A percentile compares a stretch with the other conserved stretches of the same genome.
Conservation (phyloP, 2,888 invertebrate species). For the Gymnocheta viridis region DNA sequence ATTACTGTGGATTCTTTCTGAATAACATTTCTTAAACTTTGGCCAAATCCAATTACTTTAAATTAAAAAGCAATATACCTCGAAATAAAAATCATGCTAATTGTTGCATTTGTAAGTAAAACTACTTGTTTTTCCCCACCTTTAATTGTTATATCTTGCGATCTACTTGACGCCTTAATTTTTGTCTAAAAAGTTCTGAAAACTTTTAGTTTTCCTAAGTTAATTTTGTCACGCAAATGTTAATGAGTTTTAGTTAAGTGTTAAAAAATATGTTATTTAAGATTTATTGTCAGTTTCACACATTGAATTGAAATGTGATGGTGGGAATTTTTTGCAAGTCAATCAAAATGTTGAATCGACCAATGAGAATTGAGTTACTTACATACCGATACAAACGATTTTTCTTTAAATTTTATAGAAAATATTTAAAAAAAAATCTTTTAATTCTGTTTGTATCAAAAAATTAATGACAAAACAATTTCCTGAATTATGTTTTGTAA, state of each 20-base stretch:
- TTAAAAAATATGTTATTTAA: not conserved
- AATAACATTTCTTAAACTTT: no score
- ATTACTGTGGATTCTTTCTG: no score
- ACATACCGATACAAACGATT: no score
- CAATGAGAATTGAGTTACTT: not conserved
- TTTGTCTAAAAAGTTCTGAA: not conserved
- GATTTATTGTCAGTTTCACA: not conserved
- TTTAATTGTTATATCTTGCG: no score
- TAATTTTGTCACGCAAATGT: slow-evolving; percentile 6
- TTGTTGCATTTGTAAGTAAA: no score
- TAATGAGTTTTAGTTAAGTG: not conserved
- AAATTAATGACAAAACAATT: slow-evolving; percentile 1
- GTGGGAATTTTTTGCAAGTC: no score
- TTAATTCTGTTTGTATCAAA: not conserved
- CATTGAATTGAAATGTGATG: not conserved
- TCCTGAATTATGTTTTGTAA: slow-evolving; percentile 4
- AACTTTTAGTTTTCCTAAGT: not conserved
- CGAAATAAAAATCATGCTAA: no score
- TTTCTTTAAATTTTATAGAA: not conserved
- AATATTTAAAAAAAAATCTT: not conserved
- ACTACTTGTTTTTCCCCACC: no score
- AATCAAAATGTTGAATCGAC: not conserved
- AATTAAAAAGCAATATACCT: no score
- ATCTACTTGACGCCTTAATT: not conserved
- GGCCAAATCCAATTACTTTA: no score